A percentile compares a stretch with the other conserved stretches of the same genome.
Evolutionary conservation across 2,888 invertebrate genomes (phyloP).

Genomic region (Torymus auratus): DNA sequence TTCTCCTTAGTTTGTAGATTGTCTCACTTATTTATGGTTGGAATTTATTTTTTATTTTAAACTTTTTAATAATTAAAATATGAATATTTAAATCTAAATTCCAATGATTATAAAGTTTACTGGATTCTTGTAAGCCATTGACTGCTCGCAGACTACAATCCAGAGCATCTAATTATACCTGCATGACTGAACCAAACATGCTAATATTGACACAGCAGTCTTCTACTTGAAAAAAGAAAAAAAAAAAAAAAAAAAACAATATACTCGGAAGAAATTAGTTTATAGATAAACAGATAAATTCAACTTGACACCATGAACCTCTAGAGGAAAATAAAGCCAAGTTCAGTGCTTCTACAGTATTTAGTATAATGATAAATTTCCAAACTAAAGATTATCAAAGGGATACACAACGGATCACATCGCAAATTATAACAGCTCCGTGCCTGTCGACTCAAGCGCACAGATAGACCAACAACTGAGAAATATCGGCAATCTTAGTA

Average conservation of each 20-base stretch:
- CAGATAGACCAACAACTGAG: slow-evolving; percentile 17
- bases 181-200: slow-evolving; percentile 47
- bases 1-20: slow-evolving; percentile 49
- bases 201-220: slow-evolving; percentile 54
- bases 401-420: slow-evolving; percentile 57
- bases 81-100: slow-evolving; percentile 45
- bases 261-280: slow-evolving; percentile 41
- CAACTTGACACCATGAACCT: slow-evolving; percentile 55
- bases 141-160: slow-evolving; percentile 20
- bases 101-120: slow-evolving; percentile 27
- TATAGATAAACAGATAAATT: slow-evolving; percentile 55
- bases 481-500: slow-evolving; percentile 5
- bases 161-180: slow-evolving; percentile 45
- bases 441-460: slow-evolving; percentile 47
- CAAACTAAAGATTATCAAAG: slow-evolving; percentile 52
- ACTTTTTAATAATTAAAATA: slow-evolving; percentile 49
- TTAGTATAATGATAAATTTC: slow-evolving; percentile 47
- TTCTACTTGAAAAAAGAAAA: slow-evolving; percentile 49
- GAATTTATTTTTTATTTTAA: slow-evolving; percentile 51
- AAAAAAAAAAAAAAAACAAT: not conserved
- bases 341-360: slow-evolving; percentile 50
- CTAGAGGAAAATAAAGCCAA: slow-evolving; percentile 53
- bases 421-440: slow-evolving; percentile 55
- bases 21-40: slow-evolving; percentile 54
- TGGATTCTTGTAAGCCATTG: slow-evolving; percentile 18